A percentile compares a stretch with the other conserved stretches of the same genome.
Evolutionary conservation across 2,888 invertebrate genomes (phyloP).

Genomic region (Neoitamus cyanurus): DNA sequence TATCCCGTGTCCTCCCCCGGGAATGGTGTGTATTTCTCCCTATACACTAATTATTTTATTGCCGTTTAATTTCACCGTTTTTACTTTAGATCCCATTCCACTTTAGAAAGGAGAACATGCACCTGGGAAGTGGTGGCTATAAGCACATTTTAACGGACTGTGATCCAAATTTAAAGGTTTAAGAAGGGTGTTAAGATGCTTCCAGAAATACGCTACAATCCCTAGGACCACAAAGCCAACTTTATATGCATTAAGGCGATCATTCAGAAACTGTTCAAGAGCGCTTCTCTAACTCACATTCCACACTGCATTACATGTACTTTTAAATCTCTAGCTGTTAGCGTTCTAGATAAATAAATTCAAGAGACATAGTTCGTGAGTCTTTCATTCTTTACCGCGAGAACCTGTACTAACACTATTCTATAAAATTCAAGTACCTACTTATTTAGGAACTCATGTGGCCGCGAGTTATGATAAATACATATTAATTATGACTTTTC

Average conservation of each 20-base stretch:
- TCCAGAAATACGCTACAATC: background rate
- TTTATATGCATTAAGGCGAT: background rate
- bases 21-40: conserved; percentile 58
- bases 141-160: conserved; percentile 60
- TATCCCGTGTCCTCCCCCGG: conserved; percentile 65
- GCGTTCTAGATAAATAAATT: background rate
- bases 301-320: background rate
- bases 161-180: conserved; percentile 39
- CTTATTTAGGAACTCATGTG: too few relatives aligned
- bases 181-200: background rate
- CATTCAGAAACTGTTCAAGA: background rate
- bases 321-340: background rate
- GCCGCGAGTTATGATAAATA: too few relatives aligned
- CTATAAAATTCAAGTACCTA: too few relatives aligned
- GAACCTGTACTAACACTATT: too few relatives aligned
- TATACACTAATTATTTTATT: background rate
- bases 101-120: conserved; percentile 65
- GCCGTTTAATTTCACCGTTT: background rate
- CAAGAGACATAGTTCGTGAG: background rate
- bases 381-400: background rate
- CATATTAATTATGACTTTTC: too few relatives aligned
- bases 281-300: background rate
- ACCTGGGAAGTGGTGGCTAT: conserved; percentile 65
- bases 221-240: background rate
- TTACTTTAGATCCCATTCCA: conserved; percentile 62